Percentiles rank a stretch among this genome's conserved stretches.
Evolutionary conservation across 2,797 vertebrate genomes (phyloP).

Genomic region (Alcedo atthis): DNA sequence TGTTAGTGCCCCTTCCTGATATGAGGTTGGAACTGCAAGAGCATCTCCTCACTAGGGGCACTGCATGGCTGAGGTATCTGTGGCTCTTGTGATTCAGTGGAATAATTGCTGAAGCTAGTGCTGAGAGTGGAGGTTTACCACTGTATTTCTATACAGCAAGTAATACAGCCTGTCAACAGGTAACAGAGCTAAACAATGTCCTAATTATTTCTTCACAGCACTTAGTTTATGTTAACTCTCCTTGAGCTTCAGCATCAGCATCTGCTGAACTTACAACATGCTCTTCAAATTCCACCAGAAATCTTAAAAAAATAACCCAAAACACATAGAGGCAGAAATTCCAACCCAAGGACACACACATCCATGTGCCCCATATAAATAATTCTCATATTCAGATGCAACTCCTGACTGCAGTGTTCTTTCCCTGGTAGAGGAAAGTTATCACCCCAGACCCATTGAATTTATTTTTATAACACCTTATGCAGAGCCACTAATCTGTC

Average conservation of each 20-base stretch:
- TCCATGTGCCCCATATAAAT: neutral
- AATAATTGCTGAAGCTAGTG: neutral
- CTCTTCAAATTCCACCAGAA: neutral
- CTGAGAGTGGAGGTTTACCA: neutral
- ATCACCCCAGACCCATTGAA: neutral
- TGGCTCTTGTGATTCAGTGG: neutral
- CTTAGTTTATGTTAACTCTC: neutral
- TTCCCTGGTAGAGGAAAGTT: neutral
- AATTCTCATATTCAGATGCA: neutral
- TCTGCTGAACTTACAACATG: neutral
- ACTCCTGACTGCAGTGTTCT: neutral
- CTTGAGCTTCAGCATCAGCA: neutral
- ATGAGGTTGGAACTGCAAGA: neutral
- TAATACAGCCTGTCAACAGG: neutral
- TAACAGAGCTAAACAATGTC: neutral
- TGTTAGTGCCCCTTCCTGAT: neutral
- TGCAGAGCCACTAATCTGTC: neutral
- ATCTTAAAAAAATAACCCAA: neutral
- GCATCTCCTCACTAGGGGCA: accelerated
- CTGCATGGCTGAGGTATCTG: neutral
- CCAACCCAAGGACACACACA: neutral
- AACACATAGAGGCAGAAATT: neutral
- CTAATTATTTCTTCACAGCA: neutral
- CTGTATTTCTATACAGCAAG: neutral
- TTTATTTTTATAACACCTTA: neutral